Evolutionary conservation across 2,113 vertebrate genomes (phyloP), one percentile per base, ranked within the genome.

Genomic region (Rhinolophus sinicus): DNA sequence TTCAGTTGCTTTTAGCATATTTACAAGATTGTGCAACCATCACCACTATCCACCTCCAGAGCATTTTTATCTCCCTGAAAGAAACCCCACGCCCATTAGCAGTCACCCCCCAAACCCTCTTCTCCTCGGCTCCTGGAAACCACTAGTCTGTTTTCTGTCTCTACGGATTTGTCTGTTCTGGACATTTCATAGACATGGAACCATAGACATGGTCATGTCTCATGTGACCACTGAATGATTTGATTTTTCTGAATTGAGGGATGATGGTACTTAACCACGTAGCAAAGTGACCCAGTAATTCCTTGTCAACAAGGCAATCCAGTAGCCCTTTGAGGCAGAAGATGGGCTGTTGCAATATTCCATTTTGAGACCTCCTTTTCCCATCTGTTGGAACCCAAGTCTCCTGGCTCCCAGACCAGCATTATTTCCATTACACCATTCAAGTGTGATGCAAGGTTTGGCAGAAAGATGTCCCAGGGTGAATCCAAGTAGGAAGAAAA

Each of bases 361-460:
- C 90, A 88, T 65, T 95, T 6, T 7, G 92, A 95, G 96, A 80
- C 69, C 78, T 93, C 80, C 58, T 91, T 90, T 80, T 97, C 96
- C 86, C 96, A 50, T 64, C 88, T 89, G 94, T 88, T 95, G 83
- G 97, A 97, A 52, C 91, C 91, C 76, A 85, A 58, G 76, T 93
- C 97, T 94, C 96, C 89, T 88, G 96, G 91, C 95, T 97, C 92
- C 82, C 35, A 3, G 83, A 50, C 90, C 62, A 73, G 0, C 8
- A 3, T 87, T 87, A 81, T 96, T 97, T 97, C 96, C 95, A 96
- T 97, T 94, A 96, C 72, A 44, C 85, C 62, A 58, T 56, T 87
- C 21, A 14, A 72, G 65, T 35, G 84, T 98, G 95, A 97, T 88
- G 96, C 90, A 96, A 90, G 87, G 75, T 69, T 65, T 67, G 76